Base-by-base conservation (phyloP, 2,113 vertebrate genomes). In the Corydoras maculifer region DNA sequence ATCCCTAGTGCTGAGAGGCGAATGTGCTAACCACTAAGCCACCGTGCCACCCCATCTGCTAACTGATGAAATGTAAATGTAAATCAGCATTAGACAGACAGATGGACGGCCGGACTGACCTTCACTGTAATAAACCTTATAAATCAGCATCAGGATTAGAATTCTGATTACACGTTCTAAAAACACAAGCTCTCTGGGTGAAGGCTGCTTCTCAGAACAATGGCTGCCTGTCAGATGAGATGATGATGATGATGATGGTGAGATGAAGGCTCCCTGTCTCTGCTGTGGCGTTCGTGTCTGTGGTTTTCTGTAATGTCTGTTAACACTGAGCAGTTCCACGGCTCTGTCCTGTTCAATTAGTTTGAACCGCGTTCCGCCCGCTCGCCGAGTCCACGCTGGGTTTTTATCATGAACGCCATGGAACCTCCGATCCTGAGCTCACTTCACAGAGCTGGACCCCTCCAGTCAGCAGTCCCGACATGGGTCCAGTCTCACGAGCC, bases 271-370 rank as follows among this genome's bases (percentile, higher is more conserved):
- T 60, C 49, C 57, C 65, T 80, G 68, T 77, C 60, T 80, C 78
- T 69, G 69, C 30, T 65, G 18, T 25, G 18, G 18, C 18, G 18
- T 25, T 25, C 18, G 18, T 25, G 18, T 25, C 18, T 25, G 18
- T 63, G 35, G 49, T 72, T 79, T 83, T 84, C 2, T 76, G 66
- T 87, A 88, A 87, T 65, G 65, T 81, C 65, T 79, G 75, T 29
- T 84, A 84, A 89, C 86, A 85, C 80, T 81, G 75, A 80, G 79
- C 86, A 86, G 86, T 82, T 75, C 77, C 58, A 59, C n/a, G 68
- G 35, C 60, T 81, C 84, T 82, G 87, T 87, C 85, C 68, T 75
- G 74, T 86, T 78, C 75, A 14, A 80, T 90, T 83, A 75, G 63
- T 31, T 25, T 25, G 18, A 25, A 25, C 18, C 18, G 18, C 18